phyloP scores from a whole-genome alignment of 1,140 invertebrate genomes.

The Cotesia chilonis region DNA sequence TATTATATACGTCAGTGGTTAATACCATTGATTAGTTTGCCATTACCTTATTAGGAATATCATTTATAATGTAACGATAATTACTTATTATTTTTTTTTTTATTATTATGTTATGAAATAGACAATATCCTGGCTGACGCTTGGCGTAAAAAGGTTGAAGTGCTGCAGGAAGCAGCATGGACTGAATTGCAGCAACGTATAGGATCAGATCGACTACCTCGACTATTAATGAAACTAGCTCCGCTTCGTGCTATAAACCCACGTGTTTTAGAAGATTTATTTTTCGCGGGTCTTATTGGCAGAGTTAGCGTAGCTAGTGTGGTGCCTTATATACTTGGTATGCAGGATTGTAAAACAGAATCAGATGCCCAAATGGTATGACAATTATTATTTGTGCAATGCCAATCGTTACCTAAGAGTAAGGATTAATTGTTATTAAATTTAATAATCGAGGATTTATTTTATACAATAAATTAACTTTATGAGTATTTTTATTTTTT shows the following conservation, averaged over 20 bases:
- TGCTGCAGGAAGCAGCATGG: conserved; percentile 78
- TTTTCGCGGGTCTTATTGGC: conserved; percentile 92
- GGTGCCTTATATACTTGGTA: conserved; percentile 89
- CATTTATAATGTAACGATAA: neutral
- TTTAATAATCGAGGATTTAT: conserved; percentile 20
- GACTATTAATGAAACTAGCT: conserved; percentile 78
- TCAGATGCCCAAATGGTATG: conserved; percentile 61
- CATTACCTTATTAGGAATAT: neutral
- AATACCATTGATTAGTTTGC: neutral
- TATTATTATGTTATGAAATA: conserved; percentile 29
- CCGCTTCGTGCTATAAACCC: conserved; percentile 81
- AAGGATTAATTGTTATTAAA: conserved; percentile 15
- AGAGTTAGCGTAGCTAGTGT: conserved; percentile 91
- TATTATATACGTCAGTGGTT: neutral
- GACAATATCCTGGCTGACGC: conserved; percentile 60
- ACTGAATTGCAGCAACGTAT: conserved; percentile 74
- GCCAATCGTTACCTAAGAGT: conserved; percentile 37
- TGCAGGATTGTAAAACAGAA: conserved; percentile 69
- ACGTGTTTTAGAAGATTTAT: conserved; percentile 87
- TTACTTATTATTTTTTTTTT: conserved; percentile 12
- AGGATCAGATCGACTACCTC: conserved; percentile 71
- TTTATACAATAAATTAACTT: neutral
- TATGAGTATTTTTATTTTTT: neutral
- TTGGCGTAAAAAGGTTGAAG: conserved; percentile 69
- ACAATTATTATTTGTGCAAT: conserved; percentile 52